Evolutionary conservation across 2,797 vertebrate species (phyloP).

Genomic region (Oceanodroma leucorhoa): DNA sequence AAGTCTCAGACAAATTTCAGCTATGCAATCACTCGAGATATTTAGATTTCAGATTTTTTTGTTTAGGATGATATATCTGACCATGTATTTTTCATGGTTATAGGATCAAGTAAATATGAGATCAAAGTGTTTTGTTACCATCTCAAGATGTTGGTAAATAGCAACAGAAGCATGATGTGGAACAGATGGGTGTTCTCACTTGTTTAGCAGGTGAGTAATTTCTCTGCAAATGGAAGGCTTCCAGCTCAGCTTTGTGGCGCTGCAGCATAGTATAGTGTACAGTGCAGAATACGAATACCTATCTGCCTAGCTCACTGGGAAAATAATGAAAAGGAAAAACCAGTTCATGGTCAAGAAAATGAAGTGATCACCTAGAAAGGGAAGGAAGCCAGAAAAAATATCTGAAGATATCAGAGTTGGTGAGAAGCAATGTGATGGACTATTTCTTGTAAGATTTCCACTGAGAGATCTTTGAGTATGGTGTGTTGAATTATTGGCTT

Average conservation of each 20-base stretch:
- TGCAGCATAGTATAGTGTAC: neutral
- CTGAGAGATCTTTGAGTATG: neutral
- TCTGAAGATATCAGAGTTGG: neutral
- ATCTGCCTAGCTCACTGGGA: neutral
- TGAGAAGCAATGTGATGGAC: neutral
- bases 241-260: neutral
- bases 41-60: neutral
- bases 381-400: neutral
- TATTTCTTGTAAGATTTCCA: neutral
- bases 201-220: neutral
- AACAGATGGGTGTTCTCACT: conserved; percentile 1
- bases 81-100: neutral
- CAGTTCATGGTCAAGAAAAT: neutral
- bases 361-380: neutral
- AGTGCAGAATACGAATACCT: neutral
- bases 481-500: neutral
- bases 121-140: neutral
- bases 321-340: neutral
- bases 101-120: neutral
- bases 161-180: neutral
- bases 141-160: neutral
- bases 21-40: neutral
- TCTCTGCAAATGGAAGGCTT: neutral
- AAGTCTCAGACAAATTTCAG: neutral
- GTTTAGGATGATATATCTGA: neutral